phyloP scores from a whole-genome alignment of 2,888 invertebrate species.

The Volucella zonaria region DNA sequence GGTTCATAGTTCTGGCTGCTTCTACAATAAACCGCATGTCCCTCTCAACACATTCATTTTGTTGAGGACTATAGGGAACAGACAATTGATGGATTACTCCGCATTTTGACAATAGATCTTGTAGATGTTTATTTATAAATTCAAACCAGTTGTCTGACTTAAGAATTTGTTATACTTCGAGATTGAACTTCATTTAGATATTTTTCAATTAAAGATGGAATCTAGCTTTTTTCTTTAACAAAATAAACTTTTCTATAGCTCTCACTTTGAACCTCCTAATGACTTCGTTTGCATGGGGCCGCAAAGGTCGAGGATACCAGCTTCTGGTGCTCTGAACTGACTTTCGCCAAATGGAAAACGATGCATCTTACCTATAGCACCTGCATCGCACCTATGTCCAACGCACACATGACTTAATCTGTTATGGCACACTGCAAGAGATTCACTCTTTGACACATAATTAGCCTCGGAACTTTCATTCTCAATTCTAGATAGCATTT shows the following conservation, averaged over 20 bases:
- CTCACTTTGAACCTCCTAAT: no score
- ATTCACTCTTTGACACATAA: slow-evolving; percentile 7
- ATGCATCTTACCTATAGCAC: slow-evolving; percentile 73
- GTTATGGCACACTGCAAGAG: slow-evolving; percentile 68
- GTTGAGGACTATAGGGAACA: slow-evolving; percentile 78
- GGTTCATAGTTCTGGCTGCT: slow-evolving; percentile 75
- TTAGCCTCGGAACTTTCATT: slow-evolving; percentile 6
- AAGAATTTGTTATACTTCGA: no score
- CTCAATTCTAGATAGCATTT: no score
- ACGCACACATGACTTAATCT: slow-evolving; percentile 69
- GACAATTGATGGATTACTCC: slow-evolving; percentile 64
- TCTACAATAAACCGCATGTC: slow-evolving; percentile 78
- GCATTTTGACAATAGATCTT: slow-evolving; percentile 66
- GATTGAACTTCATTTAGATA: slow-evolving; percentile 72
- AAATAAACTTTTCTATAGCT: no score
- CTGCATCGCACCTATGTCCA: slow-evolving; percentile 60
- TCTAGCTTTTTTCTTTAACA: slow-evolving; percentile 67
- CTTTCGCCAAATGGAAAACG: slow-evolving; percentile 58
- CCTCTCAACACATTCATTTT: slow-evolving; percentile 79
- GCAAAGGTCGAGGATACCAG: slow-evolving; percentile 12
- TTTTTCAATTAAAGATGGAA: slow-evolving; percentile 35
- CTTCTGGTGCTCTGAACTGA: slow-evolving; percentile 18
- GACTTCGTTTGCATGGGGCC: slow-evolving; percentile 70
- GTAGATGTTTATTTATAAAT: slow-evolving; percentile 74
- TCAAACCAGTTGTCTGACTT: slow-evolving; percentile 77